phyloP scores from a whole-genome alignment of 2,888 invertebrate species.

The Ypsolopha sequella region DNA sequence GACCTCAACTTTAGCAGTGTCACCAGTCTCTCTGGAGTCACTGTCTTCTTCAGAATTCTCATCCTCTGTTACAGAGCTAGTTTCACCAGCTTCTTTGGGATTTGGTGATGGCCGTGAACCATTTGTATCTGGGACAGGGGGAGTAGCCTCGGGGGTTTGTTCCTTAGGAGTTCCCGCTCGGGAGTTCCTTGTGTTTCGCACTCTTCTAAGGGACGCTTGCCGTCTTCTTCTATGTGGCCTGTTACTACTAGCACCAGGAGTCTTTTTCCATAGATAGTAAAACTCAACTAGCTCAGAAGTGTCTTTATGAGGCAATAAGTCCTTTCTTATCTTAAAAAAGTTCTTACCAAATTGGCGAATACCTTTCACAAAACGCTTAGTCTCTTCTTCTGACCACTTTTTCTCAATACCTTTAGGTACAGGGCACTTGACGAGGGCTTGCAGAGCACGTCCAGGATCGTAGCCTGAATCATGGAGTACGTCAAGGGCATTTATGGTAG shows the following conservation, averaged over 20 bases:
- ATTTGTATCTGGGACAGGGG: slow-evolving; percentile 64
- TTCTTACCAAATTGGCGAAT: slow-evolving; percentile 98
- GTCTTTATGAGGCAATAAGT: slow-evolving; percentile 96
- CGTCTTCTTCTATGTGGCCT: slow-evolving; percentile 92
- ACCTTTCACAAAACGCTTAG: slow-evolving; percentile 98
- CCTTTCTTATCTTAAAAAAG: slow-evolving; percentile 97
- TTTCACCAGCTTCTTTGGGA: slow-evolving; percentile 78
- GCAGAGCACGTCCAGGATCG: slow-evolving; percentile 95
- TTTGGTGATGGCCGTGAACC: slow-evolving; percentile 74
- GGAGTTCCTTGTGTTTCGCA: slow-evolving; percentile 89
- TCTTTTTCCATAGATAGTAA: slow-evolving; percentile 99
- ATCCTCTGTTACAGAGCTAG: slow-evolving; percentile 87
- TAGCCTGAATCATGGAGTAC: slow-evolving; percentile 96
- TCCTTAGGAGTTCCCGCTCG: slow-evolving; percentile 84
- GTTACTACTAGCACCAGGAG: slow-evolving; percentile 96
- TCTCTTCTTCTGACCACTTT: slow-evolving; percentile 98
- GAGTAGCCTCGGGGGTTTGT: slow-evolving; percentile 73
- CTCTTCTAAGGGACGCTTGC: slow-evolving; percentile 88
- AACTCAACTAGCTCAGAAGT: slow-evolving; percentile 98
- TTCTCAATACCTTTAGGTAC: slow-evolving; percentile 97
- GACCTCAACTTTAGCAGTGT: slow-evolving; percentile 85
- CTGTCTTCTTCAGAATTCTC: slow-evolving; percentile 97
- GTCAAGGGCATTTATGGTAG: slow-evolving; percentile 96
- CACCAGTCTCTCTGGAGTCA: slow-evolving; percentile 88
- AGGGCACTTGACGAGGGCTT: slow-evolving; percentile 96